Conservation (phyloP, 2,113 vertebrate species). For the Rhinoderma darwinii region DNA sequence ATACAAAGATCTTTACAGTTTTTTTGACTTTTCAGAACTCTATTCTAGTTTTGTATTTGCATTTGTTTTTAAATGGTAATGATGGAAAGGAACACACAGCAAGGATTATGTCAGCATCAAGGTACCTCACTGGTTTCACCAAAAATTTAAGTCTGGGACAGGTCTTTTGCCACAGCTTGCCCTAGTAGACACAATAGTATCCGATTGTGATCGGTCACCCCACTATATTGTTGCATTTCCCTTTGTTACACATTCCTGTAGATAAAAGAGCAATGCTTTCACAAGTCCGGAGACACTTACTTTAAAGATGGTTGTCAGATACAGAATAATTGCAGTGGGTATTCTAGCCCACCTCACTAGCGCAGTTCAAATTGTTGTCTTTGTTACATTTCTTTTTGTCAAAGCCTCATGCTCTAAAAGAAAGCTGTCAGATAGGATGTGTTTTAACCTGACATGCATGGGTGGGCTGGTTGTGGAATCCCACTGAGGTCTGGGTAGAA, state of each 20-base stretch:
- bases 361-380: background rate
- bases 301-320: conserved; percentile 33
- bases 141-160: background rate
- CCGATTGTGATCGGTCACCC: conserved; percentile 54
- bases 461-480: background rate
- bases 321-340: conserved; percentile 3
- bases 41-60: no score
- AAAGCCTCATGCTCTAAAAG: background rate
- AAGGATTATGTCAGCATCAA: background rate
- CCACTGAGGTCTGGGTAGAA: background rate
- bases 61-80: background rate
- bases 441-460: background rate
- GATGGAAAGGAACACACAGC: background rate
- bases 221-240: conserved; percentile 1
- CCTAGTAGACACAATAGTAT: conserved; percentile 60
- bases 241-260: conserved; percentile 39
- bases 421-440: background rate
- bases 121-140: background rate
- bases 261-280: conserved; percentile 19
- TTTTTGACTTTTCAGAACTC: background rate
- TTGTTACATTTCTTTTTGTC: conserved; percentile 19
- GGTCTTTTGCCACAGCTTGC: background rate
- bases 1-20: background rate
- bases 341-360: background rate
- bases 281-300: conserved; percentile 26